Base-by-base conservation (phyloP, 2,113 vertebrate genomes). In the Scophthalmus maximus region DNA sequence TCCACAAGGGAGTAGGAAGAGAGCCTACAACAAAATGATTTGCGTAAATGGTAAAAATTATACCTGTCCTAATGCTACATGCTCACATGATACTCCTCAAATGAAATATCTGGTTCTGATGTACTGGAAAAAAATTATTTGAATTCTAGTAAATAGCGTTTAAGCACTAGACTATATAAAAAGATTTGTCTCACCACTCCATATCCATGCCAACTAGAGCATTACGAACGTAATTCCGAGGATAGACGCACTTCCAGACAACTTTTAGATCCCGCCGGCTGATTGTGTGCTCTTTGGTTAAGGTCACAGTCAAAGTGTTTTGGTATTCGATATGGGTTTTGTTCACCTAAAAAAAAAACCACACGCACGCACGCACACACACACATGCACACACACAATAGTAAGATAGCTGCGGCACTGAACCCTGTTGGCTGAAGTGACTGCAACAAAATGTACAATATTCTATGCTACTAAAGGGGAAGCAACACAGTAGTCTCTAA, bases 291-390 rank as follows among this genome's bases (percentile, higher is more conserved):
- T 85, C 82, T 29, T 38, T 80, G 34, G 25, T 71, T 60, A 79
- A 25, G 2, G 78, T 68, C 53, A 92, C 79, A 0, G n/a, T 71
- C 60, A 94, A 61, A 10, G 63, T 73, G 69, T 92, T 92, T 30
- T 79, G 74, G 27, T 89, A 82, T 52, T 79, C 73, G 0, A 89
- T 84, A 80, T 94, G 89, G 0, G 86, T 92, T 55, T 70, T 58
- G 63, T 93, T 94, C 12, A 86, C 65, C 93, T 93, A 55, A n/a
- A n/a, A n/a, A n/a, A n/a, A n/a, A n/a, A n/a, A n/a, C n/a, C 10
- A 25, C 20, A 59, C 14, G 56, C 9, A 53, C 14, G 63, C 9
- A 26, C 1, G n/a, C 18, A 22, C 14, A 47, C 40, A 51, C 32
- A 26, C 3, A 59, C 5, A 51, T 15, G 12, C 22, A 57, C 2